Base-by-base conservation (phyloP, 2,888 invertebrate genomes). In the Nectonema munidae region DNA sequence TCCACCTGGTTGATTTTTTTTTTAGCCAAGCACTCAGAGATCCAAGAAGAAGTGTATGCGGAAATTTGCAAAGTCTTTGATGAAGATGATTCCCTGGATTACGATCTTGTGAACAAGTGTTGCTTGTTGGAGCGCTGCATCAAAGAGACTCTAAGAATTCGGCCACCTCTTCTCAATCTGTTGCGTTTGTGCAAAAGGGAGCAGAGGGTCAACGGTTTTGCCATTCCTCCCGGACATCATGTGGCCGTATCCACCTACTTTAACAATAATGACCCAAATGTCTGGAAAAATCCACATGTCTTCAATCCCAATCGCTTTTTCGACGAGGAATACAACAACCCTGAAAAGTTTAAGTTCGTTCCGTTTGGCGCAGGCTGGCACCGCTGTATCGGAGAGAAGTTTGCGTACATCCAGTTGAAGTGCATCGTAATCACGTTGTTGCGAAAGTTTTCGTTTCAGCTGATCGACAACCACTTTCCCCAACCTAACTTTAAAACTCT, bases 361-460 rank as follows among this genome's bases (percentile, higher is more conserved):
- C 50, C 51, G 13, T 51, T 51, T 39, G 51, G 50, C 21, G 49
- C 47, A 14, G 51, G 50, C 3, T 45, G 50, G 4, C 50, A 50
- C 34, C 43, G 51, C 21, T 51, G 51, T 40, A 50, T 52, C 15
- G 51, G 51, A 2, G 51, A 52, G 40, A 44, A 46, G 9, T 51
- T 51, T 40, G 51, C 51, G 20, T 51, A 49, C 40, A 45, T 51
- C 1, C 51, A 51, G 44, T 47, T 51, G 38, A 51, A 51, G 41
- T 47, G 49, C 3, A 45, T 50, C 15, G 45, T 47, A 44, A 45
- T 50, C 3, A 42, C 43, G 2, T 41, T 51, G 38, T 39, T 52
- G 17, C 30, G 46, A n/a, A 43, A 39, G 20, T 51, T 45, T 40
- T 44, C 47, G 41, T 46, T 52, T 42, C 44, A 47, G 14, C 42